These are phyloP conservation scores for Ammodytes dubius DNA, from an alignment of 2,113 vertebrate genomes.

Conservation along the genomic window DNA sequence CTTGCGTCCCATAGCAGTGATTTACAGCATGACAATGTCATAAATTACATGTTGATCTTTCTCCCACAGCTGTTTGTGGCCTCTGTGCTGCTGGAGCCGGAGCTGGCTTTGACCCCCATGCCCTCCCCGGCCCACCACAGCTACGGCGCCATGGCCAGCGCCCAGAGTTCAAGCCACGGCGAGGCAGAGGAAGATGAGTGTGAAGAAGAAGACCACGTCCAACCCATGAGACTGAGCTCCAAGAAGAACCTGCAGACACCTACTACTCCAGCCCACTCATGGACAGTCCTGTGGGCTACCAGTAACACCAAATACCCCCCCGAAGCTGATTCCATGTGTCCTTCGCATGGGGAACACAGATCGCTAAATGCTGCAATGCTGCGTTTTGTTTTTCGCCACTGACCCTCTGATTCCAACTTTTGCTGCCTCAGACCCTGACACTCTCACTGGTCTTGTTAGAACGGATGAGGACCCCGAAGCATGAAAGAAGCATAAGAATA, in stretches of 20 bases:
- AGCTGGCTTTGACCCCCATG: conserved; percentile 92
- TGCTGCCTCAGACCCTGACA: conserved; percentile 65
- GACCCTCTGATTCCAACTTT: conserved; percentile 66
- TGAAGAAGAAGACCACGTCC: conserved; percentile 80
- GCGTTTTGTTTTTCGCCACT: conserved; percentile 56
- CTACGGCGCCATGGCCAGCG: conserved; percentile 93
- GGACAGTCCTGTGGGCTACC: conserved; percentile 87
- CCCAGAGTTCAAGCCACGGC: conserved; percentile 82
- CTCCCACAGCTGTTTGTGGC: conserved; percentile 93
- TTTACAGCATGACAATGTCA: conserved; percentile 18
- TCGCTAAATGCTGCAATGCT: conserved; percentile 73
- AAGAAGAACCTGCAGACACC: conserved; percentile 84
- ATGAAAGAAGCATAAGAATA: conserved; percentile 23
- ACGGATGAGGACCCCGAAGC: conserved; percentile 21
- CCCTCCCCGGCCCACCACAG: conserved; percentile 94
- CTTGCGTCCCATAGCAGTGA: conserved; percentile 14
- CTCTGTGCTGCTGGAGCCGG: conserved; percentile 92
- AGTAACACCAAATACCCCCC: conserved; percentile 78
- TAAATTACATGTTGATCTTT: conserved; percentile 51
- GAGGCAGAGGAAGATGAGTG: conserved; percentile 76
- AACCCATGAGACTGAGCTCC: conserved; percentile 88
- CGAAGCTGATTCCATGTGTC: conserved; percentile 54
- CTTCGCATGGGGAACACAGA: conserved; percentile 64
- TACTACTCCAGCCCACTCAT: conserved; percentile 85
- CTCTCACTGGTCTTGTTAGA: conserved; percentile 38